Evolutionary conservation across 2,888 invertebrate species (phyloP).

Genomic region (Plebejus melissa): DNA sequence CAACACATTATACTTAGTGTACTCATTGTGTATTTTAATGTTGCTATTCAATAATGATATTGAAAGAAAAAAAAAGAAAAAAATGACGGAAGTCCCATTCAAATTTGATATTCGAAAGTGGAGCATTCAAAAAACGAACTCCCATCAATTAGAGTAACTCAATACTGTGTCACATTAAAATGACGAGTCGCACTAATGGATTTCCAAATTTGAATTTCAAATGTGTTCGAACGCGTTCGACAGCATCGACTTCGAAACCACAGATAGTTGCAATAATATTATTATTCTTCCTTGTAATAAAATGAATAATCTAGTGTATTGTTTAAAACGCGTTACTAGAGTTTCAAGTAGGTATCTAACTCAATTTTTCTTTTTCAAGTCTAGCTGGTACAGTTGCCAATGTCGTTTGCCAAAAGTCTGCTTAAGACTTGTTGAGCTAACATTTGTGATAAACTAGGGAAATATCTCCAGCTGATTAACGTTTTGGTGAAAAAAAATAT

Average conservation of each 20-base stretch:
- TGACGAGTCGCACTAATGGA: constrained; percentile 77
- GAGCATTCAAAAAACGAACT: constrained; percentile 55
- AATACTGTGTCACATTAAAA: constrained; percentile 78
- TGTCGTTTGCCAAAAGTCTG: not conserved
- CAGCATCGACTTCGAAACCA: constrained; percentile 50
- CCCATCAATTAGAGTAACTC: constrained; percentile 77
- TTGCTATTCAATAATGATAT: constrained; percentile 35
- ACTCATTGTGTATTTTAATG: constrained; percentile 28
- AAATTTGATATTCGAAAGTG: constrained; percentile 57
- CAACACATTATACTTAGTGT: constrained; percentile 26
- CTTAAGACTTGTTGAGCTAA: constrained; percentile 10
- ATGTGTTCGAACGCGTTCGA: constrained; percentile 62
- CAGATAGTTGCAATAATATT: constrained; percentile 36
- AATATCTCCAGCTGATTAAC: no score
- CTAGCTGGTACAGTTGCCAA: not conserved
- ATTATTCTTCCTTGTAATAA: constrained; percentile 12
- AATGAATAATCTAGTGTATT: not conserved
- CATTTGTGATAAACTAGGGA: not conserved
- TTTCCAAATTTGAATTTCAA: constrained; percentile 77
- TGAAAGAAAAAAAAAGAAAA: constrained; percentile 41
- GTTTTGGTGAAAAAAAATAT: no score
- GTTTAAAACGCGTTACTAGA: not conserved
- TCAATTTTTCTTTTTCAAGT: not conserved
- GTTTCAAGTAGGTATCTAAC: not conserved
- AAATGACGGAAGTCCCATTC: constrained; percentile 51